phyloP scores from a whole-genome alignment of 1,140 invertebrate species.

The Liolophura sinensis region DNA sequence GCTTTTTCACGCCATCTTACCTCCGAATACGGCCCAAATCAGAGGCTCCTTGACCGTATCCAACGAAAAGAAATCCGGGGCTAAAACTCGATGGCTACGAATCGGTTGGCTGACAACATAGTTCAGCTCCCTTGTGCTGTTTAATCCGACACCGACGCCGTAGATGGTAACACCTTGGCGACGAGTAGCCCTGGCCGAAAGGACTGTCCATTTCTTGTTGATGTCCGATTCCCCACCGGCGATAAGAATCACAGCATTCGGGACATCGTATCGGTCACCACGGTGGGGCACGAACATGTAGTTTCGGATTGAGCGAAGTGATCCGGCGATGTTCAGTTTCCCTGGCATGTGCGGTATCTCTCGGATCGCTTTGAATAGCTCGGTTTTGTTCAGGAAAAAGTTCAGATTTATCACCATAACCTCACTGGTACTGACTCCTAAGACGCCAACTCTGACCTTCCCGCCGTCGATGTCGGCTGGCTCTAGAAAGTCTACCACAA shows the following conservation, averaged over 20 bases:
- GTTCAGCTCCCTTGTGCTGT: constrained; percentile 33
- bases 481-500: constrained; percentile 27
- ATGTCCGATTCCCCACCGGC: constrained; percentile 35
- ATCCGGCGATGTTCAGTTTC: constrained; percentile 32
- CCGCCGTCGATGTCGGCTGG: background rate
- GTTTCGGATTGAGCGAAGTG: constrained; percentile 23
- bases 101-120: constrained; percentile 27
- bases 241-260: constrained; percentile 32
- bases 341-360: constrained; percentile 28
- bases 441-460: constrained; percentile 33
- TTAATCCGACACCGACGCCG: constrained; percentile 37
- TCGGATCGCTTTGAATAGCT: constrained; percentile 20
- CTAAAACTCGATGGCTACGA: background rate
- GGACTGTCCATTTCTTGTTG: constrained; percentile 26
- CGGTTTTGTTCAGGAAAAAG: constrained; percentile 14
- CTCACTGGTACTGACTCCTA: constrained; percentile 37
- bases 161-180: constrained; percentile 36
- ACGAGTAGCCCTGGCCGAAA: constrained; percentile 32
- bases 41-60: too few relatives aligned
- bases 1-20: too few relatives aligned
- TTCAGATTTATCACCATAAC: constrained; percentile 35
- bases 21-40: too few relatives aligned
- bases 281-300: constrained; percentile 26
- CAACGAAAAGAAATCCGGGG: too few relatives aligned
- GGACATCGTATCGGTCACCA: constrained; percentile 27